Evolutionary conservation across 2,113 vertebrate genomes (phyloP), one percentile per base, ranked within the genome.

Genomic region (Carassius gibelio): DNA sequence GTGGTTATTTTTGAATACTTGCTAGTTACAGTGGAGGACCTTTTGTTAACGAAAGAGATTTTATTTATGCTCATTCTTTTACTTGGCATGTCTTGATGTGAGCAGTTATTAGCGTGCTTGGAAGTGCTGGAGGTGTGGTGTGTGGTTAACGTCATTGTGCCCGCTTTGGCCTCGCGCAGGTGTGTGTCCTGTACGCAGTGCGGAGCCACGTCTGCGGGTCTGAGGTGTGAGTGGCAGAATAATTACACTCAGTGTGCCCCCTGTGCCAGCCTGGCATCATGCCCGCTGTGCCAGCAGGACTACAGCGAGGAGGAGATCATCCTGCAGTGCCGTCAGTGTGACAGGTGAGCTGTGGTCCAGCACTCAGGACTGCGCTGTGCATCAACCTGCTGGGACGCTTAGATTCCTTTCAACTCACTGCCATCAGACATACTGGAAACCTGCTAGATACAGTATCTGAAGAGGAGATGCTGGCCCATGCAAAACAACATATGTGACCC

Each of bases 181-280:
- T 99, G 98, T 92, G 98, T 99, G 85, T 97, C 96, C 92, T 99
- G 98, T 90, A 95, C 96, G 75, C 97, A 98, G 89, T 99, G 98
- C 82, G 97, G 97, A 50, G 95, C 97, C 84, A 96, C 97, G 34
- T 97, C 97, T 21, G 96, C 98, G 1, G 98, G 98, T 34, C 92
- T 96, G 88, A 94, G 97, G 89, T 97, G 98, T 83, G 98, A 99
- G 79, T 99, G 98, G 98, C 98, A 99, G 90, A 99, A 98, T 92
- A 99, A 99, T 94, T 99, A 99, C 92, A 98, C 97, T 0, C 97
- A 98, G 88, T 99, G 98, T 82, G 97, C 96, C 55, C 98, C 97
- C 48, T 99, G 98, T 23, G 96, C 96, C 30, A 99, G 98, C 93
- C 90, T 99, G 91, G 92, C 95, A 3, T 89, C 94, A 87, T 99